A percentile compares a stretch with the other conserved stretches of the same genome.
Conservation (phyloP, 2,888 invertebrate genomes). For the Eristalinus aeneus region DNA sequence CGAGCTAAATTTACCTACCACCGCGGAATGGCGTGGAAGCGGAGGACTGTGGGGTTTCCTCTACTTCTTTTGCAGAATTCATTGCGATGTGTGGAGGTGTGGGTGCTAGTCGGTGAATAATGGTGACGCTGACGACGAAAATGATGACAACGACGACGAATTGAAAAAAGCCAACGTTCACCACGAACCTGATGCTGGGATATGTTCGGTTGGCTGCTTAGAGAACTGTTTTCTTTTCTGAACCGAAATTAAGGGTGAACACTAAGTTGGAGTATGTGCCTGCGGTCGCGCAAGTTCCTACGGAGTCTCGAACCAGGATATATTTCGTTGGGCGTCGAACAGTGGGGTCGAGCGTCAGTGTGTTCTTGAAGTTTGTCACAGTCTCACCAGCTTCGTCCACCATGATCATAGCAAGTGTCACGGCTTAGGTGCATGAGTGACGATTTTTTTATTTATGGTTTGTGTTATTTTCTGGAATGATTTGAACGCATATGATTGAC, state of each 20-base stretch:
- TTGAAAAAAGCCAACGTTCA: background rate
- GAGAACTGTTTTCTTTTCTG: background rate
- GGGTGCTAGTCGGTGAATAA: background rate
- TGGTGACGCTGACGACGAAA: background rate
- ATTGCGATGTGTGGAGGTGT: background rate
- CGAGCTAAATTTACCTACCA: slow-evolving; percentile 33
- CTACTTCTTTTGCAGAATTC: background rate
- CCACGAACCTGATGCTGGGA: background rate
- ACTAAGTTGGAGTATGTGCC: background rate
- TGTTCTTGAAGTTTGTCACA: too few species aligned
- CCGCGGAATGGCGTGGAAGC: background rate
- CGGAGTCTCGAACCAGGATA: background rate
- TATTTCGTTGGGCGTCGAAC: background rate
- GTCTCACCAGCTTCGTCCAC: too few species aligned
- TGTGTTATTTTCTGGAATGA: too few species aligned
- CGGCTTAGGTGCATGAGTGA: too few species aligned
- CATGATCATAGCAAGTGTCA: too few species aligned
- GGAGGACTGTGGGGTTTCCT: background rate
- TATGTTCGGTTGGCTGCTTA: slow-evolving; percentile 3
- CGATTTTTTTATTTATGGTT: too few species aligned
- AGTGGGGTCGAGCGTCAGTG: background rate
- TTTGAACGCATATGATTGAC: too few species aligned
- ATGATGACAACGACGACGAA: background rate
- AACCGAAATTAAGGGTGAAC: background rate
- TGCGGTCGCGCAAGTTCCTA: background rate